These are phyloP conservation scores for Lysiphlebus fabarum DNA, from an alignment of 1,140 invertebrate genomes.

Conservation along the genomic window DNA sequence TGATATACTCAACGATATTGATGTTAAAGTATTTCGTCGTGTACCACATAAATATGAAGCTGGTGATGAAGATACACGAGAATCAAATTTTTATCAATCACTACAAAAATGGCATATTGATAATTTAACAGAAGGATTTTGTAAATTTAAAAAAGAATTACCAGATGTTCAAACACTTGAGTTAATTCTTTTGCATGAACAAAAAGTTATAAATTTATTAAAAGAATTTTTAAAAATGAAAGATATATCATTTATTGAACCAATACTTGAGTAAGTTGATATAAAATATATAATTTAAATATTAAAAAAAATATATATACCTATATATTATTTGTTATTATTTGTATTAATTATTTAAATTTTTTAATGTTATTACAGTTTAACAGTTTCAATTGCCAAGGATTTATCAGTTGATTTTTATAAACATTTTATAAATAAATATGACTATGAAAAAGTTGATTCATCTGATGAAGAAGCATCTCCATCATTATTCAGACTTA, in stretches of 20 bases:
- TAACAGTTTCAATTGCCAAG: slow-evolving; percentile 77
- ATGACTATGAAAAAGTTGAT: no score
- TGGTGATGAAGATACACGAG: slow-evolving; percentile 56
- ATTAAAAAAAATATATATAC: no score
- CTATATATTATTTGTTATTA: no score
- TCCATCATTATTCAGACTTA: slow-evolving; percentile 63
- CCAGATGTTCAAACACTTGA: slow-evolving; percentile 71
- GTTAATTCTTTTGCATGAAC: slow-evolving; percentile 75
- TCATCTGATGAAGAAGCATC: no score
- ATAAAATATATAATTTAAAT: slow-evolving; percentile 1
- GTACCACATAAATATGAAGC: slow-evolving; percentile 69
- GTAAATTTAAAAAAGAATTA: slow-evolving; percentile 70
- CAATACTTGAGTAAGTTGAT: slow-evolving; percentile 75
- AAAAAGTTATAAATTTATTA: slow-evolving; percentile 69
- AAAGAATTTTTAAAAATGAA: slow-evolving; percentile 68
- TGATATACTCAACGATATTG: slow-evolving; percentile 77
- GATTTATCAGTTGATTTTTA: slow-evolving; percentile 88
- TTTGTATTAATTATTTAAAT: no score
- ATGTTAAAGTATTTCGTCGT: slow-evolving; percentile 76
- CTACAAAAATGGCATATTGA: slow-evolving; percentile 84
- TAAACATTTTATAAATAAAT: slow-evolving; percentile 60
- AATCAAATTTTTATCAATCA: slow-evolving; percentile 76
- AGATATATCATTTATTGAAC: slow-evolving; percentile 68
- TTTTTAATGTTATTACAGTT: slow-evolving; percentile 57
- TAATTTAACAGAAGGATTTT: slow-evolving; percentile 81